phyloP scores from a whole-genome alignment of 2,113 vertebrate species.

The Varanus komodoensis region DNA sequence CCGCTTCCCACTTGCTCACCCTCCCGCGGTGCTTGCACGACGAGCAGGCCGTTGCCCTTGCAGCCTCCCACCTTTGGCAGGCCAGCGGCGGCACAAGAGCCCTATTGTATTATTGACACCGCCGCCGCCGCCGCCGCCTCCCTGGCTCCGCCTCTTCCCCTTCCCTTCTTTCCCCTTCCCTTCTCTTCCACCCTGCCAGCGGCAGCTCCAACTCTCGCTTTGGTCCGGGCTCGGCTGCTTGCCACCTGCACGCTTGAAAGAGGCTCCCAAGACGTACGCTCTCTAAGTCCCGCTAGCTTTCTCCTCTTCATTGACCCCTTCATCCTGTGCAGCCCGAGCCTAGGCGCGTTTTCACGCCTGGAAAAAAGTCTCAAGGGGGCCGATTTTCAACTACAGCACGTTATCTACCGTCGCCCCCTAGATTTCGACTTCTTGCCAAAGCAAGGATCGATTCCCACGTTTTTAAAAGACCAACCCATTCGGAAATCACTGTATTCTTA shows the following conservation, averaged over 20 bases:
- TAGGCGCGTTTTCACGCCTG: too few relatives aligned
- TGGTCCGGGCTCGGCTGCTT: not conserved
- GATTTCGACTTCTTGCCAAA: not conserved
- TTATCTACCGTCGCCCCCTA: not conserved
- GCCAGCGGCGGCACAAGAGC: slow-evolving; percentile 81
- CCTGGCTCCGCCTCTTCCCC: slow-evolving; percentile 80
- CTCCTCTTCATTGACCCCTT: not conserved
- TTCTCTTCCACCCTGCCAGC: slow-evolving; percentile 62
- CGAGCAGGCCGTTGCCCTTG: slow-evolving; percentile 58
- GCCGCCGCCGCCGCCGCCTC: slow-evolving; percentile 84
- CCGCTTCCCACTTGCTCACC: slow-evolving; percentile 10
- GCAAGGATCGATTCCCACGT: not conserved
- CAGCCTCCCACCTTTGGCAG: slow-evolving; percentile 40
- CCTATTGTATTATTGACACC: slow-evolving; percentile 91
- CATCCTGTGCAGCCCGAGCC: not conserved
- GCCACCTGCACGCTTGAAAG: slow-evolving; percentile 52
- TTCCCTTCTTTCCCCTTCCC: slow-evolving; percentile 65
- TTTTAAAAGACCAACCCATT: not conserved
- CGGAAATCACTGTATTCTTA: not conserved
- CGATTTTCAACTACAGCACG: not conserved
- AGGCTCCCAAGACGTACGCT: not conserved
- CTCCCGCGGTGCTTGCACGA: slow-evolving; percentile 21
- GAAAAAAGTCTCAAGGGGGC: not conserved
- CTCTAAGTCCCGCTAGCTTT: not conserved
- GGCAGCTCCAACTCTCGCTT: slow-evolving; percentile 22